These are phyloP conservation scores for Muscina levida DNA, from an alignment of 2,888 invertebrate species.

Conservation along the genomic window DNA sequence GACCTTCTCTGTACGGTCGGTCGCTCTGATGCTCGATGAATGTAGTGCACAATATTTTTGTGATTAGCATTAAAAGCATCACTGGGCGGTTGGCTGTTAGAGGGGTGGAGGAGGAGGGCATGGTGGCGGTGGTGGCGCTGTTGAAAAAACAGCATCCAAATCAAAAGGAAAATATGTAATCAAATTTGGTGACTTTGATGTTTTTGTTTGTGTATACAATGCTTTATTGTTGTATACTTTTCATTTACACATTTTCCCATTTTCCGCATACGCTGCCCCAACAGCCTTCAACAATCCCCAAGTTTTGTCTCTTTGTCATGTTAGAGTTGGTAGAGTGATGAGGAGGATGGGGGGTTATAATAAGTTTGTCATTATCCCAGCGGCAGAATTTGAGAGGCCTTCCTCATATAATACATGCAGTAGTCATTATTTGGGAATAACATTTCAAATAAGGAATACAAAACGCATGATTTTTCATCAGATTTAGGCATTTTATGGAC, in stretches of 20 bases:
- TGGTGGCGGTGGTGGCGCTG: neutral
- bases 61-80: constrained; percentile 26
- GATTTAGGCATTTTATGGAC: too few species aligned
- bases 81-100: neutral
- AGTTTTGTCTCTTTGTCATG: neutral
- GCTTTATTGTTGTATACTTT: constrained; percentile 27
- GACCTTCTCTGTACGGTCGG: neutral
- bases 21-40: neutral
- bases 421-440: too few species aligned
- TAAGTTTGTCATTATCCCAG: constrained; percentile 30
- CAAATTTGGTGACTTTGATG: constrained; percentile 39
- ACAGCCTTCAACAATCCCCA: neutral
- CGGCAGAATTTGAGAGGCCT: too few species aligned
- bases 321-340: too few species aligned
- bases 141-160: constrained; percentile 9
- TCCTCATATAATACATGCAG: too few species aligned
- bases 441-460: too few species aligned
- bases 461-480: too few species aligned
- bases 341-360: neutral
- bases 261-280: neutral
- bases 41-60: constrained; percentile 6
- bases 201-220: constrained; percentile 28
- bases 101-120: neutral
- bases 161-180: constrained; percentile 33
- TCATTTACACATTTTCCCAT: constrained; percentile 25